These are phyloP conservation scores for Eumeta japonica DNA, from an alignment of 1,140 invertebrate species.

Conservation along the genomic window DNA sequence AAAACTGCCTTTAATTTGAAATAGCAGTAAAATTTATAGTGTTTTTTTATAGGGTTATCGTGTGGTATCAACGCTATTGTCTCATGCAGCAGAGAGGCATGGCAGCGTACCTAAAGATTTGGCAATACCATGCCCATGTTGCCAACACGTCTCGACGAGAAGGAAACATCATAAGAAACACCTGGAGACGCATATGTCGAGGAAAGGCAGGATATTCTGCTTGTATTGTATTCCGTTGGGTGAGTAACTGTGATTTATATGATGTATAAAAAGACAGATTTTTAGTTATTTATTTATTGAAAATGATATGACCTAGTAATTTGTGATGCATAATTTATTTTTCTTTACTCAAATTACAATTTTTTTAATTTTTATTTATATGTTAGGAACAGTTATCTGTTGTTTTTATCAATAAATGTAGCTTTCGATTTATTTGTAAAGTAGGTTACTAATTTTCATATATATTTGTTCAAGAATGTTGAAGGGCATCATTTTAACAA, in stretches of 20 bases:
- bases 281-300: too few relatives aligned
- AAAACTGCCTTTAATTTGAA: background rate
- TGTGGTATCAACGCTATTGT: constrained; percentile 32
- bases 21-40: background rate
- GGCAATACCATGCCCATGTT: constrained; percentile 40
- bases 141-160: constrained; percentile 36
- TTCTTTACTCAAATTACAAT: too few relatives aligned
- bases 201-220: constrained; percentile 35
- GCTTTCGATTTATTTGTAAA: too few relatives aligned
- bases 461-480: too few relatives aligned
- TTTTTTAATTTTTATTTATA: too few relatives aligned
- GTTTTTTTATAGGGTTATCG: constrained; percentile 32
- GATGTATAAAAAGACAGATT: too few relatives aligned
- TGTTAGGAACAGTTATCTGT: too few relatives aligned
- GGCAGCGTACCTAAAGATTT: constrained; percentile 26
- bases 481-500: too few relatives aligned
- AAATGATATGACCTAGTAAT: too few relatives aligned
- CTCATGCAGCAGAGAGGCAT: constrained; percentile 32
- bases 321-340: too few relatives aligned
- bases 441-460: too few relatives aligned
- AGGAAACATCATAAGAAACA: constrained; percentile 44
- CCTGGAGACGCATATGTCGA: constrained; percentile 29
- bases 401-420: too few relatives aligned
- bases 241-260: constrained; percentile 15
- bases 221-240: constrained; percentile 34